Evolutionary conservation across 2,113 vertebrate species (phyloP), one percentile per base, ranked within the genome.

Genomic region (Lagopus muta): DNA sequence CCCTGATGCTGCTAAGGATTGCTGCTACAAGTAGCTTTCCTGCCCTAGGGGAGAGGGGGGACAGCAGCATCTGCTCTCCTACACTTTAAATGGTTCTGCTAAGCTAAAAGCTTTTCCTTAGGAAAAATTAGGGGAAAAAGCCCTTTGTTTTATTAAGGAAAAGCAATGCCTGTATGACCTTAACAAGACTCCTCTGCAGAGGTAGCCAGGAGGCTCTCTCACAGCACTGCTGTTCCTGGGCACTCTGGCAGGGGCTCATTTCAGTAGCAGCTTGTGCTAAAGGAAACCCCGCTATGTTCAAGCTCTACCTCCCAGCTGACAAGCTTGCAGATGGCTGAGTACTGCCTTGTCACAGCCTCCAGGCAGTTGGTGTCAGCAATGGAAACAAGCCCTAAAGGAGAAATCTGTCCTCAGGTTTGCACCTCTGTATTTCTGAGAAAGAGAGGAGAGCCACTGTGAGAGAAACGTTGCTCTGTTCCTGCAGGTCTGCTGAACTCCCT

Each of bases 231-330:
- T 43, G 8, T 66, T 79, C 54, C 77, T 42, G 19, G 47, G 32
- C 30, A 48, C 32, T 6, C 50, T 82, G 72, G 42, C 47, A 86
- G 52, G 52, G 36, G 50, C 55, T 80, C 61, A 52, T 71, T 85
- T 40, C 36, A 77, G 50, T 64, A 70, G 60, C 64, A 95, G 20
- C 27, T 43, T 40, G 14, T 0, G 1, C 30, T 58, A 48, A 88
- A 91, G 24, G 27, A 89, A 85, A 76, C 18, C n/a, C 66, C 34
- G 13, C 70, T 90, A 80, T 62, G 67, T 76, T 38, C 67, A 79
- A 45, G 54, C 34, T 77, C 38, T 67, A 13, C 32, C 32, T 81
- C 34, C 25, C 73, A 64, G 80, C 57, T 69, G 69, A 78, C 61
- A 43, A 64, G 42, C 38, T 67, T 54, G 42, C 64, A 62, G 64